Evolutionary conservation across 2,797 vertebrate species (phyloP).

Genomic region (Semotilus atromaculatus): DNA sequence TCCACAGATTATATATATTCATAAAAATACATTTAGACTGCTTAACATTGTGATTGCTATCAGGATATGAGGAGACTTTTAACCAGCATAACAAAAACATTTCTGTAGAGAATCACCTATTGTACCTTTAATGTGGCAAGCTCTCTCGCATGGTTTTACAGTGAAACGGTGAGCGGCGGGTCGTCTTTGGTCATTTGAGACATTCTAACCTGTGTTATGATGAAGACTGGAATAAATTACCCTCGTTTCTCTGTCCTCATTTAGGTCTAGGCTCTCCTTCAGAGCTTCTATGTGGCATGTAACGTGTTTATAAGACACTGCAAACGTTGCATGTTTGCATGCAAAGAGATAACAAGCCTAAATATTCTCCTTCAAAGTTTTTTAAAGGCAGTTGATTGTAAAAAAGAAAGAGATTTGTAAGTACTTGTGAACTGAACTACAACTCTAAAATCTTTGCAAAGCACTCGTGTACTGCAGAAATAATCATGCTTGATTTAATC

Average conservation of each 20-base stretch:
- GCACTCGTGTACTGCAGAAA: not conserved
- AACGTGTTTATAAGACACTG: not conserved
- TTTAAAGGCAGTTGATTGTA: not conserved
- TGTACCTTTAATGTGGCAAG: not conserved
- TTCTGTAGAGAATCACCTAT: too few relatives aligned
- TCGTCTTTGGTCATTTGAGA: not conserved
- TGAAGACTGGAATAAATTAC: not conserved
- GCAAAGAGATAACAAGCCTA: not conserved
- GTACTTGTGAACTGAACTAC: not conserved
- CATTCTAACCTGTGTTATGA: not conserved
- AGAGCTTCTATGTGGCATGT: not conserved
- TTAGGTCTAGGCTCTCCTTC: conserved; percentile 7
- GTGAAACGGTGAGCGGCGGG: not conserved
- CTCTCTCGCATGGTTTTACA: not conserved
- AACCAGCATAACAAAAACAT: too few relatives aligned
- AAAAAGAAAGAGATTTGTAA: not conserved
- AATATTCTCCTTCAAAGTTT: not conserved
- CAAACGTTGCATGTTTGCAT: not conserved
- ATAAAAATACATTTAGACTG: too few relatives aligned
- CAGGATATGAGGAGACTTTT: too few relatives aligned
- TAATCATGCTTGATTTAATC: not conserved
- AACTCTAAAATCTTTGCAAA: not conserved
- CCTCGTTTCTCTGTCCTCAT: conserved; percentile 29
- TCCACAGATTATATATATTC: too few relatives aligned
- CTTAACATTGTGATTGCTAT: too few relatives aligned